Base-by-base conservation (phyloP, 2,113 vertebrate genomes). In the Chroicocephalus ridibundus region DNA sequence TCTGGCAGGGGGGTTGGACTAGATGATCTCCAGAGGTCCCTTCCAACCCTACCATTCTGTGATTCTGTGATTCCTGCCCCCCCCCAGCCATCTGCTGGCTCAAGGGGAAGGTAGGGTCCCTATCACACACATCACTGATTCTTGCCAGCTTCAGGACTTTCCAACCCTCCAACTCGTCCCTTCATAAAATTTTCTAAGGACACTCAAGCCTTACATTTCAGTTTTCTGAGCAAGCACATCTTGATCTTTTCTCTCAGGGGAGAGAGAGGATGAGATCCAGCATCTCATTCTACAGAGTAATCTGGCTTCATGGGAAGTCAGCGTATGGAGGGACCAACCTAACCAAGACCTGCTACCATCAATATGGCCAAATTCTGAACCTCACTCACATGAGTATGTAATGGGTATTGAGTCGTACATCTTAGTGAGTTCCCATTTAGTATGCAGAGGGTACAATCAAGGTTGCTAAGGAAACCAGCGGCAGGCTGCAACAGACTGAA, bases 401-500 rank as follows among this genome's bases (percentile, higher is more conserved):
- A 65, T 0, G 15, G n/a, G 29, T 64, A 69, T 16, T 27, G 44
- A 81, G 79, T 12, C 2, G 2, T 72, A 86, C 12, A 2, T 54
- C 46, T 86, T 60, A 60, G 38, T 0, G 25, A 75, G 61, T 83
- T 83, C 83, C 34, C 44, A n/a, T 51, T 68, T 82, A 52, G 27
- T 61, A 69, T 3, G 13, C 60, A 77, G 40, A 49, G 32, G 24
- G 77, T 46, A 83, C 55, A 26, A 52, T 86, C 34, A 82, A 7
- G 64, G 36, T 82, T 96, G 82, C 62, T 94, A 95, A 90, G 78
- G 80, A 96, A 96, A 96, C n/a, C 80, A 96, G 60, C 26, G 83
- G 61, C 6, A 7, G n/a, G 31, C 64, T 85, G 74, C 55, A 90
- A 74, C 26, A 81, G 52, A n/a, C n/a, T 75, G 74, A 82, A 96